These are phyloP conservation scores for Julus scanicus DNA, from an alignment of 2,888 invertebrate species.

Conservation along the genomic window DNA sequence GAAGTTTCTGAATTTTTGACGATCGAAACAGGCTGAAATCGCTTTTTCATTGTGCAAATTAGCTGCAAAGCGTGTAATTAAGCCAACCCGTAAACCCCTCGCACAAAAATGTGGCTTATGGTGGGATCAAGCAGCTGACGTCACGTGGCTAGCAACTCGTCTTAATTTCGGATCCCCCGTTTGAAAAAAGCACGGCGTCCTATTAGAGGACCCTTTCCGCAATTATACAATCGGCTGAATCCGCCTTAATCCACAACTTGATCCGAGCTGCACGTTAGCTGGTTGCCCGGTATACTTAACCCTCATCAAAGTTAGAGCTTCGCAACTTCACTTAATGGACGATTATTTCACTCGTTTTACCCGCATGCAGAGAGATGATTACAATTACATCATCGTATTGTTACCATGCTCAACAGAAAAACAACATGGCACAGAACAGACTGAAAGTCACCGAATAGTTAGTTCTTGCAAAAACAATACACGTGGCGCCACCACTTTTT, in stretches of 20 bases:
- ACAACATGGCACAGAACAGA: background rate
- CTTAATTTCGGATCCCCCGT: background rate
- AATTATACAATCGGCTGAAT: slow-evolving; percentile 30
- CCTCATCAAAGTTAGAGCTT: background rate
- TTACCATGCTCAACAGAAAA: background rate
- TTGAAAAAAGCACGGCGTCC: slow-evolving; percentile 7
- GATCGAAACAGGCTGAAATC: background rate
- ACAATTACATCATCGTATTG: background rate
- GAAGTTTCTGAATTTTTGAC: background rate
- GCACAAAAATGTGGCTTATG: slow-evolving; percentile 39
- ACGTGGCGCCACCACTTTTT: too few species aligned
- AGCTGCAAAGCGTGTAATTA: slow-evolving; percentile 38
- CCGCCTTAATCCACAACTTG: background rate
- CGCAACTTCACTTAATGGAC: background rate
- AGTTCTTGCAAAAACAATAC: too few species aligned
- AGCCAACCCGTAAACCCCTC: slow-evolving; percentile 29
- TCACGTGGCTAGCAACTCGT: slow-evolving; percentile 32
- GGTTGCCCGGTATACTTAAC: slow-evolving; percentile 14
- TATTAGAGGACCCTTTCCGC: background rate
- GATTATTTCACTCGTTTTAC: background rate
- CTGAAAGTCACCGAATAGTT: too few species aligned
- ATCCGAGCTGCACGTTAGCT: slow-evolving; percentile 9
- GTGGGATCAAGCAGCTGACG: slow-evolving; percentile 38
- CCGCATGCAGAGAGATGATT: background rate
- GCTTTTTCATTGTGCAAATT: slow-evolving; percentile 39